Percentiles rank a stretch among this genome's conserved stretches.
These are phyloP conservation scores for Pocillopora grandis DNA, from an alignment of 92 coral and sea anemone genomes.

Conservation along the genomic window DNA sequence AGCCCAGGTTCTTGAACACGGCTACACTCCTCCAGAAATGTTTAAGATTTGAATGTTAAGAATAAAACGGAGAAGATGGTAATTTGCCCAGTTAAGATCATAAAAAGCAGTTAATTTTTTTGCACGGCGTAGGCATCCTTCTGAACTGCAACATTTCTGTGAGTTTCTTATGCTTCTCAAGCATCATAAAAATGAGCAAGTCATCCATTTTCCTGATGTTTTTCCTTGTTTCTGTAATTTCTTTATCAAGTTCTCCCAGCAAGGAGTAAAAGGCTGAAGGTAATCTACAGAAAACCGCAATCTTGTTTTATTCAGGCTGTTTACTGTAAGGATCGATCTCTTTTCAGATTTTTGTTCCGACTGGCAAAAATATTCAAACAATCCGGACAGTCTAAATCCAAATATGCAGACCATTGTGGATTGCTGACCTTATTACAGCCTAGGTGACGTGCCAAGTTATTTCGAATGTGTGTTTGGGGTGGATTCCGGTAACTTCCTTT, in stretches of 20 bases:
- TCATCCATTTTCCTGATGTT: background rate
- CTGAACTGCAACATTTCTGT: conserved; percentile 7
- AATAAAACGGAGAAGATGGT: too few species aligned
- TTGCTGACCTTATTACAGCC: too few species aligned
- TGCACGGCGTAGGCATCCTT: background rate
- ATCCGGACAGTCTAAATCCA: background rate
- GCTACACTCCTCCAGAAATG: too few species aligned
- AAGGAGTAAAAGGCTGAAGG: background rate
- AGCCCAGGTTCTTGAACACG: too few species aligned
- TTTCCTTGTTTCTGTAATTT: background rate
- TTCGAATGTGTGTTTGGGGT: too few species aligned
- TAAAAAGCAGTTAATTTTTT: background rate
- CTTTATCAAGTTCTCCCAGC: background rate
- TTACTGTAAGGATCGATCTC: background rate
- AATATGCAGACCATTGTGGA: too few species aligned
- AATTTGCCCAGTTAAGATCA: too few species aligned
- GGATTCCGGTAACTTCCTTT: too few species aligned
- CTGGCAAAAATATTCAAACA: background rate
- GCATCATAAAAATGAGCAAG: background rate
- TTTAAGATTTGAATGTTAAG: too few species aligned
- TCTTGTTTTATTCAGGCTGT: background rate
- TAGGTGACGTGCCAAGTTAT: too few species aligned
- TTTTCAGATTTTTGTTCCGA: background rate
- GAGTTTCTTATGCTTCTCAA: background rate
- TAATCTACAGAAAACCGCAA: background rate